Percentiles rank a stretch among this genome's conserved stretches.
These are phyloP conservation scores for Calycopis cecrops DNA, from an alignment of 1,140 invertebrate genomes.

Conservation along the genomic window DNA sequence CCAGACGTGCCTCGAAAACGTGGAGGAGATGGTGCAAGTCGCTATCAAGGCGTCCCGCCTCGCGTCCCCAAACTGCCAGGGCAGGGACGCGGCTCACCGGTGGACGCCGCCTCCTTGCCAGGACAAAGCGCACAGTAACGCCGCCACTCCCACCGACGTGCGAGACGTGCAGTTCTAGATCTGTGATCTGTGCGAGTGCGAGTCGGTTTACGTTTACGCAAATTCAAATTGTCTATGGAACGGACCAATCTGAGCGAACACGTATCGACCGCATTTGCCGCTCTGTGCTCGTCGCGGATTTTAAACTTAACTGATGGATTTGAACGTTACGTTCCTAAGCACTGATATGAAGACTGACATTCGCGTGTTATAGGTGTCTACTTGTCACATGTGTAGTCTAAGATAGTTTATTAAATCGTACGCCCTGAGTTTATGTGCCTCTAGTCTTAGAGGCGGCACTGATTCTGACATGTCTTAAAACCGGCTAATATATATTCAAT, in stretches of 20 bases:
- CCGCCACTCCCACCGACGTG: slow-evolving; percentile 88
- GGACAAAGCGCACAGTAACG: slow-evolving; percentile 81
- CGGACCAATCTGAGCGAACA: not conserved
- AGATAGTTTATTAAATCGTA: slow-evolving; percentile 49
- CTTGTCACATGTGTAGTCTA: slow-evolving; percentile 52
- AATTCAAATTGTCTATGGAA: too few species aligned
- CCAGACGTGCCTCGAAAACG: slow-evolving; percentile 82
- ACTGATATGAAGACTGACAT: slow-evolving; percentile 72
- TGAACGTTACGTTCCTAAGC: slow-evolving; percentile 58
- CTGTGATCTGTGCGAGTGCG: slow-evolving; percentile 7
- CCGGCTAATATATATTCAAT: slow-evolving; percentile 39
- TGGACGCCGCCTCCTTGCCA: slow-evolving; percentile 77
- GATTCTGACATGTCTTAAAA: slow-evolving; percentile 5
- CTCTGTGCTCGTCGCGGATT: slow-evolving; percentile 68
- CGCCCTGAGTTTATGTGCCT: slow-evolving; percentile 41
- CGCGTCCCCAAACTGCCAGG: slow-evolving; percentile 60
- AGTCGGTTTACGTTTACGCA: slow-evolving; percentile 24
- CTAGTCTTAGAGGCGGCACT: slow-evolving; percentile 8
- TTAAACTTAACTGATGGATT: slow-evolving; percentile 56
- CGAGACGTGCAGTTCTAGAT: slow-evolving; percentile 82
- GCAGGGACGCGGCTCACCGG: slow-evolving; percentile 78
- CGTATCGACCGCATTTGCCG: slow-evolving; percentile 33
- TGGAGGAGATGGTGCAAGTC: slow-evolving; percentile 82
- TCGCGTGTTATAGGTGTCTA: slow-evolving; percentile 51
- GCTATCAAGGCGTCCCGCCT: slow-evolving; percentile 64